Evolutionary conservation across 2,113 vertebrate species (phyloP).

Genomic region (Formicarius rufipectus): DNA sequence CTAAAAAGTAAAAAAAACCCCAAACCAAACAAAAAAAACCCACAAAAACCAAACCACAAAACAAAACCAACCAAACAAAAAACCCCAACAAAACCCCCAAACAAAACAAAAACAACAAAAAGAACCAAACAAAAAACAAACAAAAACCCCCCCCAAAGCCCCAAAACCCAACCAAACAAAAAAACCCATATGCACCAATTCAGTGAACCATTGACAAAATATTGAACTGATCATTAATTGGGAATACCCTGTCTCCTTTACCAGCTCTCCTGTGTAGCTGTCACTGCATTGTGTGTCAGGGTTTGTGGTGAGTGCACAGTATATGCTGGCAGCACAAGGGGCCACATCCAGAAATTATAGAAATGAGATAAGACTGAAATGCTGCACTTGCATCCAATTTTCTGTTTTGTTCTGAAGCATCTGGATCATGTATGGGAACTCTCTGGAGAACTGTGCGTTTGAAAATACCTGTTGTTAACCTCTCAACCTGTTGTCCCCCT

Average conservation of each 20-base stretch:
- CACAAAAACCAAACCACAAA: no score
- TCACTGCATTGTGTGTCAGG: not conserved
- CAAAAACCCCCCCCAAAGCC: no score
- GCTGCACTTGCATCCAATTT: not conserved
- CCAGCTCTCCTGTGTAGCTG: not conserved
- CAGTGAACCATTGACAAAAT: not conserved
- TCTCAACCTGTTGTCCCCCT: rapidly evolving
- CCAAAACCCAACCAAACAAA: no score
- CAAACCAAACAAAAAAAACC: not conserved
- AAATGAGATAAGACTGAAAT: not conserved
- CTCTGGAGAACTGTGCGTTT: not conserved
- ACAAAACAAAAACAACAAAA: no score
- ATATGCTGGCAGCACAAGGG: not conserved
- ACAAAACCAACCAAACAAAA: no score
- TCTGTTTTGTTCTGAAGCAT: not conserved
- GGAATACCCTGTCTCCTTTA: not conserved
- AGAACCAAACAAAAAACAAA: no score
- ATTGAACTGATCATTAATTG: not conserved
- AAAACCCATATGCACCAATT: not conserved
- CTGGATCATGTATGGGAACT: not conserved
- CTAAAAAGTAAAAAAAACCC: not conserved
- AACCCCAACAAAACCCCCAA: no score
- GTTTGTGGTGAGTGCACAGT: not conserved
- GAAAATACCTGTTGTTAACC: not conserved
- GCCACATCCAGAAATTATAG: not conserved